Percentiles rank a stretch among this genome's conserved stretches.
Conservation (phyloP, 2,113 vertebrate species). For the Sus scrofa region T2T-Sscrofa CM000816.6:63749001-63749500, state of each 20-base stretch:
- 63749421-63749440: no score
- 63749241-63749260: not conserved
- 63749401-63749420: no score
- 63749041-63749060: not conserved
- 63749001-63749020: not conserved
- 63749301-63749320: not conserved
- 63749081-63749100: constrained; percentile 17
- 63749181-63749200: not conserved
- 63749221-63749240: not conserved
- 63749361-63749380: no score
- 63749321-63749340: not conserved
- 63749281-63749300: not conserved
- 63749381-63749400: no score
- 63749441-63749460: no score
- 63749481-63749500: no score
- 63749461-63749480: no score
- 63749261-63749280: not conserved
- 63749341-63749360: not conserved
- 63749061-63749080: not conserved
- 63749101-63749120: not conserved
- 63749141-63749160: constrained; percentile 39
- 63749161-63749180: constrained; percentile 16
- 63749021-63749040: not conserved
- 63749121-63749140: constrained; percentile 40
- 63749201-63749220: constrained; percentile 1